phyloP scores from a whole-genome alignment of 2,888 invertebrate species.

The Sinelater perroti region DNA sequence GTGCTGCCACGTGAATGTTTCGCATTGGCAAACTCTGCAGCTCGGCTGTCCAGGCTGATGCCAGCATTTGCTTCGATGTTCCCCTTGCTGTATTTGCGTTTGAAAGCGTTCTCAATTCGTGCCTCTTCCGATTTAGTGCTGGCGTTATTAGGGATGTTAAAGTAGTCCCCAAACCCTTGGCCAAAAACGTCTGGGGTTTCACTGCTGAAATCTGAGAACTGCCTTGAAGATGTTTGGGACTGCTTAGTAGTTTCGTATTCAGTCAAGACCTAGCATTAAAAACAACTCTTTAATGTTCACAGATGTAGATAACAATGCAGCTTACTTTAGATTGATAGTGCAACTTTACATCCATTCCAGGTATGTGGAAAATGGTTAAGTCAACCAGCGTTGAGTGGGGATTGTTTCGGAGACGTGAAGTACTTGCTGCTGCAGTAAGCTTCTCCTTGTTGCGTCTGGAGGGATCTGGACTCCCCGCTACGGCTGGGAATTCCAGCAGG shows the following conservation, averaged over 20 bases:
- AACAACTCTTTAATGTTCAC: background rate
- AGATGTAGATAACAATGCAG: background rate
- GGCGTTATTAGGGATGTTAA: conserved; percentile 42
- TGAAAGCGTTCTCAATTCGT: conserved; percentile 58
- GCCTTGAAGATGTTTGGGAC: too few relatives aligned
- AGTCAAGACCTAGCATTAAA: conserved; percentile 18
- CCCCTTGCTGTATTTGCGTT: conserved; percentile 49
- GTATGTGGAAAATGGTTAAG: conserved; percentile 89
- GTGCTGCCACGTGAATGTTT: conserved; percentile 13
- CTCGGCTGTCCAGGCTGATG: conserved; percentile 3
- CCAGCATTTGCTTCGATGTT: conserved; percentile 9
- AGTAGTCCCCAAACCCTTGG: conserved; percentile 27
- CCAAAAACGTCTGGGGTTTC: conserved; percentile 18
- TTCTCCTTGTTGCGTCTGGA: conserved; percentile 58
- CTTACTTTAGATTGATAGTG: conserved; percentile 59
- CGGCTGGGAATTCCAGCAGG: conserved; percentile 55
- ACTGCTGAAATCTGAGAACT: conserved; percentile 18
- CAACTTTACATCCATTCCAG: conserved; percentile 81
- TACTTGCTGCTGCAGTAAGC: conserved; percentile 50
- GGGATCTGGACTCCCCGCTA: conserved; percentile 58
- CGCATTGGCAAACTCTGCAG: background rate
- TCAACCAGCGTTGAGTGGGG: conserved; percentile 68
- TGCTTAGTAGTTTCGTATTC: too few relatives aligned
- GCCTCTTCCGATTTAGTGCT: conserved; percentile 55
- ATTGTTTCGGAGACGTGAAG: conserved; percentile 55